Evolutionary conservation across 2,797 vertebrate species (phyloP).

Genomic region (Enoplosus armatus): DNA sequence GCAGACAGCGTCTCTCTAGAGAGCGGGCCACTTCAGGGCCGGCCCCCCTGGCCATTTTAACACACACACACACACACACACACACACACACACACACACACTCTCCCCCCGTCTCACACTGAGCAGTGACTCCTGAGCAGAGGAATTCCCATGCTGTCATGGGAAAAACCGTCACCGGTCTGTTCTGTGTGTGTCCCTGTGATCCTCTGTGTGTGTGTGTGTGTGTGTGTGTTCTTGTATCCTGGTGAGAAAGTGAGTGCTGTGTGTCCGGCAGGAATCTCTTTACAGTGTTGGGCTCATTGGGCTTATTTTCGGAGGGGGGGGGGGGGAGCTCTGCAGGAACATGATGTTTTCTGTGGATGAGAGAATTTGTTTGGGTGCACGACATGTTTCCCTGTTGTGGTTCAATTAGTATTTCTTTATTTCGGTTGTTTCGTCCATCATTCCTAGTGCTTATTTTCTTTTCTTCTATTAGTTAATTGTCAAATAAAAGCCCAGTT

Average conservation of each 20-base stretch:
- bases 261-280: constrained; percentile 37
- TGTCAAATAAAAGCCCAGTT: not conserved
- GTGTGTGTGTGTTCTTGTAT: constrained; percentile 28
- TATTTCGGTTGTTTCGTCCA: not conserved
- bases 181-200: constrained; percentile 32
- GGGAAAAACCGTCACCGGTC: constrained; percentile 62
- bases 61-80: constrained; percentile 47
- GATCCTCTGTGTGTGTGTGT: constrained; percentile 33
- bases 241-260: constrained; percentile 52
- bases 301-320: not conserved
- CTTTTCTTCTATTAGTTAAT: not conserved
- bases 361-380: not conserved
- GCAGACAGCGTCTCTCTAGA: constrained; percentile 67
- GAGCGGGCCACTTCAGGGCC: constrained; percentile 69
- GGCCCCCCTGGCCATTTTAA: constrained; percentile 50
- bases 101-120: constrained; percentile 39
- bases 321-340: constrained; percentile 17
- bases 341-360: not conserved
- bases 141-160: constrained; percentile 78
- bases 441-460: not conserved
- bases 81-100: constrained; percentile 34
- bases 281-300: constrained; percentile 8
- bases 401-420: not conserved
- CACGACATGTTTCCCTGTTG: not conserved
- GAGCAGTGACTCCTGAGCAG: constrained; percentile 61